phyloP scores from a whole-genome alignment of 2,113 vertebrate species.

The Nycticorax nycticorax region DNA sequence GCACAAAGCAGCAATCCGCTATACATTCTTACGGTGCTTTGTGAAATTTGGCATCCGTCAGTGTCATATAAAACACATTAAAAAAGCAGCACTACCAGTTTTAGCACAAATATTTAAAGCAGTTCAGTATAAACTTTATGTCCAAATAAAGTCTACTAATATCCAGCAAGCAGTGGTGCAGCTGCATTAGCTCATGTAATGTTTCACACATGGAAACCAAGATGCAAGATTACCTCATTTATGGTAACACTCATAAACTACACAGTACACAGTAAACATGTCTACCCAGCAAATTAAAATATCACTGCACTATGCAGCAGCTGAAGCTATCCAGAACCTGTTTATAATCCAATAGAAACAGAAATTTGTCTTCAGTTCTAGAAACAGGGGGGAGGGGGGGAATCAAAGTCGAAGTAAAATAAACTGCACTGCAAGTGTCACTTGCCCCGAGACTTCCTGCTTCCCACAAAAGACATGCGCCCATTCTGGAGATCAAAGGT shows the following conservation, averaged over 20 bases:
- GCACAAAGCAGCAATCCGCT: neutral
- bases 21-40: neutral
- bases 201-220: constrained; percentile 83
- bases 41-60: constrained; percentile 46
- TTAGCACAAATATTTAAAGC: constrained; percentile 69
- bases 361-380: constrained; percentile 75
- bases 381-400: constrained; percentile 32
- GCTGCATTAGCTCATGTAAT: constrained; percentile 82
- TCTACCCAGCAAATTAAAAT: constrained; percentile 86
- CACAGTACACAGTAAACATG: constrained; percentile 88
- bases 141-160: constrained; percentile 67
- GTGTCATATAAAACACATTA: constrained; percentile 51
- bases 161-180: constrained; percentile 68
- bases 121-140: constrained; percentile 57
- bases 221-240: constrained; percentile 83
- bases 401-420: constrained; percentile 74
- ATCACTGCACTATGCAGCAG: constrained; percentile 78
- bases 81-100: constrained; percentile 57
- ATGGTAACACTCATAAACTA: constrained; percentile 86
- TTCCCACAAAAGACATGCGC: constrained; percentile 71
- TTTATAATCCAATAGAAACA: constrained; percentile 79
- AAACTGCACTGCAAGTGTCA: constrained; percentile 64
- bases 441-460: constrained; percentile 63
- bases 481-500: constrained; percentile 60
- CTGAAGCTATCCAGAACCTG: constrained; percentile 79